Base-by-base conservation (phyloP, 92 coral and sea anemone genomes). In the Heliopora coerulea region DNA sequence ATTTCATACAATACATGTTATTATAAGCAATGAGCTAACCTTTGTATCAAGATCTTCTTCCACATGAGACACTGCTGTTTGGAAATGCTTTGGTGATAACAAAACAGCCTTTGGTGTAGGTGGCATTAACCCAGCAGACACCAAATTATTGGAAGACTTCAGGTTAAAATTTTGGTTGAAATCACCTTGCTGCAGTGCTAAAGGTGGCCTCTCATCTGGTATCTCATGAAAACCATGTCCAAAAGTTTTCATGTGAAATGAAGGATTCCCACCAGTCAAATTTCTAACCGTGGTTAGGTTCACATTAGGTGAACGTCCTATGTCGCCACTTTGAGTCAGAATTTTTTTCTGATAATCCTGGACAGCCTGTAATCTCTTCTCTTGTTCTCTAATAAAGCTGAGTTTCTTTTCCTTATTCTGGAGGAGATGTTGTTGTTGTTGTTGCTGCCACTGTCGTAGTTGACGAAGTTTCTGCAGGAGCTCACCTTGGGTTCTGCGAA, bases 391-490 rank as follows among this genome's bases (percentile, higher is more conserved):
- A 33, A 70, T 57, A 18, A 70, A 21, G 19, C 63, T 35, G 8
- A 70, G 4, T 54, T 70, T 56, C 41, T 70, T 70, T 50, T 70
- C 77, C 25, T 70, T 70, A 41, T 70, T 54, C 41, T 70, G 77
- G 7, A 52, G 20, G 0, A 70, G 20, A 52, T 70, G 77, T 54
- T 95, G 95, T 54, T 95, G 96, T 30, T 89, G 93, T 24, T 95
- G 99, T 58, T 90, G 96, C 33, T 90, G 96, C 99, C 99, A 95
- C n/a, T 85, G 99, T 21, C 93, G 91, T 19, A 95, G 87, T 60
- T 95, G 95, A 34, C 95, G 76, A 59, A 95, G 87, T 73, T 95
- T 95, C 65, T 89, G 88, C 29, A 95, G 74, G 18, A 95, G 83
- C 65, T 89, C 88, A 0, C 83, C 89, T 61, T 88, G 99, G 9